Evolutionary conservation across 2,888 invertebrate species (phyloP), one percentile per base, ranked within the genome.

Genomic region (Dromius quadrimaculatus): DNA sequence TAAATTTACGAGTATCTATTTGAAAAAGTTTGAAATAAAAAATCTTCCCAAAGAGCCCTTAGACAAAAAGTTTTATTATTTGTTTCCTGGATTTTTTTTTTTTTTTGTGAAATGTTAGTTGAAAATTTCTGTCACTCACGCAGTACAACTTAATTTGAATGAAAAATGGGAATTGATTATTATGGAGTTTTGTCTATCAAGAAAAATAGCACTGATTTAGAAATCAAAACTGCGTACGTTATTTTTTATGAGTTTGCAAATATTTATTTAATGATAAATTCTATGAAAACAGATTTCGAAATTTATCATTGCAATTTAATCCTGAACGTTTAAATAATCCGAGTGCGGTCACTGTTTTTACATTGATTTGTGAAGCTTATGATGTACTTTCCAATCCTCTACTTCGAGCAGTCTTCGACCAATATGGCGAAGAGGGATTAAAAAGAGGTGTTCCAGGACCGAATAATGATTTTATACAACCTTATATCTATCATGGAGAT

Each of bases 351-450:
- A 79, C 83, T 65, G 84, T 88, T 74, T 91, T 91, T 79, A 81
- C 85, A 1, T 81, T 90, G 15, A 86, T 92, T 61, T 89, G 88
- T 23, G 93, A 93, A 84, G 93, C 94, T 0, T 94, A 90, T 79
- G 93, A 94, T 76, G 90, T 93, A 5, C 83, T 94, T 20, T 87
- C 88, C 0, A 85, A 91, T 80, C 87, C 90, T 41, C 82, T 88
- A 72, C 83, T 83, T 72, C 85, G 92, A 69, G 90, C 93, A 9
- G 88, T 95, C 11, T 97, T 92, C 83, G 95, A 96, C 82, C 92
- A 93, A 77, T 95, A 92, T 81, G 96, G 96, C 0, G 95, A 95
- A 81, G 91, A 92, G 77, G 95, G 94, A 0, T 84, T 96, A 45
- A 94, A 94, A 80, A 87, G 86, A 76, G 94, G 95, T 0, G 88